Conservation (phyloP, 2,888 invertebrate species). For the Drosophila greeni region DNA sequence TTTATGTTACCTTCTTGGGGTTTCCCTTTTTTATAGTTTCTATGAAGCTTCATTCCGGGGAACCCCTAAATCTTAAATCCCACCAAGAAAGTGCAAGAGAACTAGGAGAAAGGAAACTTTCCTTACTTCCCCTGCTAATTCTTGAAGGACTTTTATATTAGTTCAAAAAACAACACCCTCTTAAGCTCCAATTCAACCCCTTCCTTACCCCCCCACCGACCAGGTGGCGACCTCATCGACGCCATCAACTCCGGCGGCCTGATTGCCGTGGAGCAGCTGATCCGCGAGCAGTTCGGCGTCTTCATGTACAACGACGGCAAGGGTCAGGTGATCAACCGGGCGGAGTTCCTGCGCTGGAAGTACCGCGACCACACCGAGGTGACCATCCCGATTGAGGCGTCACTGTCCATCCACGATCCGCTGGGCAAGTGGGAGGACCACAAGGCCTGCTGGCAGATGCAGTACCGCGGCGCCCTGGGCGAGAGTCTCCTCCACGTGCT, state of each 20-base stretch:
- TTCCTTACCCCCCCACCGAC: too few species aligned
- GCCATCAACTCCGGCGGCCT: conserved; percentile 92
- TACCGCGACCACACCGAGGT: conserved; percentile 91
- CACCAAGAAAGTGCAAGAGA: not conserved
- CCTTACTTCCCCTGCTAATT: not conserved
- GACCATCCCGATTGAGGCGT: conserved; percentile 92
- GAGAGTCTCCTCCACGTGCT: conserved; percentile 96
- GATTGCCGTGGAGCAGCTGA: conserved; percentile 89
- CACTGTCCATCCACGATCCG: conserved; percentile 90
- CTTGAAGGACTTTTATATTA: not conserved
- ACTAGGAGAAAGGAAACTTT: not conserved
- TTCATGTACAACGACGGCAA: conserved; percentile 93
- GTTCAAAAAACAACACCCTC: not conserved
- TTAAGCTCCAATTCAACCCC: not conserved
- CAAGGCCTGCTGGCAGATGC: conserved; percentile 98
- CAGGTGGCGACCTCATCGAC: conserved; percentile 91
- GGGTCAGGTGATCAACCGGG: conserved; percentile 90
- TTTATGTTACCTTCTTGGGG: too few species aligned
- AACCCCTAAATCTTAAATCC: too few species aligned
- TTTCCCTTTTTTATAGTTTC: too few species aligned
- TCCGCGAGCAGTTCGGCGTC: conserved; percentile 90
- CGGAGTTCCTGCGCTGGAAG: conserved; percentile 94
- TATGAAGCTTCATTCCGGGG: too few species aligned
- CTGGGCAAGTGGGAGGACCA: conserved; percentile 93
- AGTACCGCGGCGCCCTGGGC: conserved; percentile 95